Conservation (phyloP, 2,888 invertebrate genomes). For the Athalia rosae region DNA sequence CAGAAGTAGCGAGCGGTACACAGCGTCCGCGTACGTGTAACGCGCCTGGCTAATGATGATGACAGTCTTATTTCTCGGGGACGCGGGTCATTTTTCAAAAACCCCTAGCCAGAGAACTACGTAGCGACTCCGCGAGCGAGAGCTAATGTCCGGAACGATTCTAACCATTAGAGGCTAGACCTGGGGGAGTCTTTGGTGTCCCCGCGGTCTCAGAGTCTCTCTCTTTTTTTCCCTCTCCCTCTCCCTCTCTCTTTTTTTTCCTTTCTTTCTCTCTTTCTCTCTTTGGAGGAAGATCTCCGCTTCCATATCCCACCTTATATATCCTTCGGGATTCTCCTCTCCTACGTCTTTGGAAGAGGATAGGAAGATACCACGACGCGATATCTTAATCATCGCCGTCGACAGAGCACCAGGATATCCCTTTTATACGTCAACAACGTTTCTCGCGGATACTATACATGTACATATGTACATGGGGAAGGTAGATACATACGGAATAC, state of each 20-base stretch:
- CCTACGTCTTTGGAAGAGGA: background rate
- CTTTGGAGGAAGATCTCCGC: no score
- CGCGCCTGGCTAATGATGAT: conserved; percentile 72
- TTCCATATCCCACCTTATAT: background rate
- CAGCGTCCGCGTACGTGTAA: conserved; percentile 59
- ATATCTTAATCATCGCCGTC: conserved; percentile 43
- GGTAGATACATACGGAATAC: no score
- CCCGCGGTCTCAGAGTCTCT: conserved; percentile 13
- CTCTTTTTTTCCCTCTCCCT: no score
- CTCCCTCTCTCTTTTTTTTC: no score
- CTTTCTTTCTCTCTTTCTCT: no score
- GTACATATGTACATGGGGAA: background rate
- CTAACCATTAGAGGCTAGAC: conserved; percentile 66
- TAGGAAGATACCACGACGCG: conserved; percentile 27
- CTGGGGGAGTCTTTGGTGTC: conserved; percentile 41
- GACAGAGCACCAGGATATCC: conserved; percentile 27
- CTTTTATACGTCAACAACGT: conserved; percentile 25
- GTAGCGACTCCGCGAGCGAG: conserved; percentile 62
- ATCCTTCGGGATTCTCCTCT: conserved; percentile 21
- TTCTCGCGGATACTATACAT: background rate
- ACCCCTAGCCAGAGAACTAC: conserved; percentile 46
- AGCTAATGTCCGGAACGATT: conserved; percentile 72
- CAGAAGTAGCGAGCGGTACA: background rate
- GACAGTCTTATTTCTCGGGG: conserved; percentile 72
- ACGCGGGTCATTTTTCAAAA: conserved; percentile 73